Base-by-base conservation (phyloP, 2,888 invertebrate species). In the Andrena bucephala region DNA sequence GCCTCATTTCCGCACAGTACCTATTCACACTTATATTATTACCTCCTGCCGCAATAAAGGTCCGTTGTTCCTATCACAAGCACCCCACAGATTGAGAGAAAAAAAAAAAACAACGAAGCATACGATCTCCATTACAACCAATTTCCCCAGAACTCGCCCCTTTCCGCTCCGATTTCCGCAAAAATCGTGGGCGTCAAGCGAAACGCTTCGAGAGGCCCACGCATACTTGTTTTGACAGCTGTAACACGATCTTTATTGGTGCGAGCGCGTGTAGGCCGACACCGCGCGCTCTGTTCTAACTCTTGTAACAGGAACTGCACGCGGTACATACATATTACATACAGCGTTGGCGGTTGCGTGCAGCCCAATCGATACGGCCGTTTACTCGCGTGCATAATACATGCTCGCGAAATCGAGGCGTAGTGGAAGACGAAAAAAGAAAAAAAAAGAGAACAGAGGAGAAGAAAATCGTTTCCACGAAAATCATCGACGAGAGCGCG, bases 191-290 rank as follows among this genome's bases (percentile, higher is more conserved):
- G 69, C 42, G 77, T 79, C 42, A 48, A 70, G 48, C 68, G 68
- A 59, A 76, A 65, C 66, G 70, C 52, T 29, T 48, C 75, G 20
- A 10, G 24, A 63, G 76, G 69, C 59, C 79, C 54, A 60, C 73
- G 79, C 79, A 50, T 62, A 54, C 42, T 65, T 79, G 79, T 81
- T 78, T 81, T 78, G 68, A 78, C 81, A 78, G 72, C 65, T 33
- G 79, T 69, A 81, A 79, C 79, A 20, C 5, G 65, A 79, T 68
- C 73, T 79, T 74, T 73, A 79, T 79, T 57, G 24, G 48, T 13
- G 29, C 31, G 72, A 24, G 31, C 68, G 62, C 59, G 67, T 59
- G 69, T 65, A 73, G 67, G 63, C 42, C 16, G 42, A 42, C 13
- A 42, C 42, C 16, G 42, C 16, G 42, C 16, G 42, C 66, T 24